phyloP scores from a whole-genome alignment of 2,888 invertebrate genomes.

The Adineta ricciae region DNA sequence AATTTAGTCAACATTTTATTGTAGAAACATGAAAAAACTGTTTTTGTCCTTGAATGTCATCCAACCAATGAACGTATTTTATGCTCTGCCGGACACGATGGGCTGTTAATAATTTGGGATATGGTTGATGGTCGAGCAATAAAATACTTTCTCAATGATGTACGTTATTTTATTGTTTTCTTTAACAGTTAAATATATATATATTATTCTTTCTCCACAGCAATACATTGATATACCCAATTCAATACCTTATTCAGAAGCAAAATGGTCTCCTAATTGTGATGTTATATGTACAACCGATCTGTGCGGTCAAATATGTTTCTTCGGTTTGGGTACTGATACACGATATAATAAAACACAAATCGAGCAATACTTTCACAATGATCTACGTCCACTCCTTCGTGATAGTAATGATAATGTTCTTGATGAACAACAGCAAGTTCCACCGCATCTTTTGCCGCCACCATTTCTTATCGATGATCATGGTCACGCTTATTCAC shows the following conservation, averaged over 20 bases:
- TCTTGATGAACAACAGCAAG: constrained; percentile 87
- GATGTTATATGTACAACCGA: constrained; percentile 80
- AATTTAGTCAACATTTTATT: constrained; percentile 53
- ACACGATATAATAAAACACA: constrained; percentile 54
- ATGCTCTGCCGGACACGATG: constrained; percentile 88
- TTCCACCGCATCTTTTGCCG: constrained; percentile 88
- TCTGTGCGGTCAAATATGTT: constrained; percentile 80
- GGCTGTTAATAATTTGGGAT: constrained; percentile 59
- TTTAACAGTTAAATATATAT: neutral
- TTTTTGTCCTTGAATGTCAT: constrained; percentile 84
- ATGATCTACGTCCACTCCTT: constrained; percentile 77
- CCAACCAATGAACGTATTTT: constrained; percentile 67
- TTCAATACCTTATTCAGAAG: constrained; percentile 56
- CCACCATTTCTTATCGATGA: constrained; percentile 92
- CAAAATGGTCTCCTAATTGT: constrained; percentile 83
- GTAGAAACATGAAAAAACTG: constrained; percentile 71
- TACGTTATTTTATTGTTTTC: neutral
- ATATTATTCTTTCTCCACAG: neutral
- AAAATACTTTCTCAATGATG: constrained; percentile 51
- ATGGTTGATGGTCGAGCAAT: constrained; percentile 47
- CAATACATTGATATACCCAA: constrained; percentile 8
- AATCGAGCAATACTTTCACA: constrained; percentile 87
- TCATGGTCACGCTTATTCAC: constrained; percentile 87
- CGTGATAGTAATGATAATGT: constrained; percentile 76
- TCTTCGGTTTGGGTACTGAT: constrained; percentile 70